Evolutionary conservation across 2,797 vertebrate species (phyloP).

Genomic region (Otus scops): DNA sequence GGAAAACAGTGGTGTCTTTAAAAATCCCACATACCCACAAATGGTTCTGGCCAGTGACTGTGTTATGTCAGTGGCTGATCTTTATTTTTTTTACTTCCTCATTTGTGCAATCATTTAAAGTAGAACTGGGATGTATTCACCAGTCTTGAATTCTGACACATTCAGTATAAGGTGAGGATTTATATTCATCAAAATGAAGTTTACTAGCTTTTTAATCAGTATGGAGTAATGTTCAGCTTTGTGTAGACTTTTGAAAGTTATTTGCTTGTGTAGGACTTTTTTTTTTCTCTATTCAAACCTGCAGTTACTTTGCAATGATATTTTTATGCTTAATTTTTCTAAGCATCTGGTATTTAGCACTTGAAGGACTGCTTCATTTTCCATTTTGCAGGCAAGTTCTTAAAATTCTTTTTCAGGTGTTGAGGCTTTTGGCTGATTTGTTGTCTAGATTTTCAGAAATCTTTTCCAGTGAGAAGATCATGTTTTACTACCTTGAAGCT

Average conservation of each 20-base stretch:
- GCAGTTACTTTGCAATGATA: not conserved
- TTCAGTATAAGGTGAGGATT: not conserved
- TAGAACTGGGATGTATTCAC: not conserved
- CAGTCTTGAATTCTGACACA: not conserved
- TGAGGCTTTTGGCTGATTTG: conserved; percentile 2
- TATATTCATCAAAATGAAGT: not conserved
- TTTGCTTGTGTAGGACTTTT: not conserved
- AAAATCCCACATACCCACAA: not conserved
- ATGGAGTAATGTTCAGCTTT: not conserved
- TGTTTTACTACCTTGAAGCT: not conserved
- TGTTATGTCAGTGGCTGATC: not conserved
- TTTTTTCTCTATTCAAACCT: not conserved
- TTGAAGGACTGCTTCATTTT: not conserved
- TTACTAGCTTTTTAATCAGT: not conserved
- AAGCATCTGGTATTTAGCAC: conserved; percentile 6
- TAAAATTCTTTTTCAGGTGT: conserved; percentile 16
- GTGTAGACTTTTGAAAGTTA: not conserved
- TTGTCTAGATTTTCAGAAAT: conserved; percentile 7
- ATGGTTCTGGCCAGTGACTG: not conserved
- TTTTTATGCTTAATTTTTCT: not conserved
- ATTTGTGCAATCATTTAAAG: not conserved
- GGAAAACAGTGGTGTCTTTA: not conserved
- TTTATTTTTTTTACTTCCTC: not conserved
- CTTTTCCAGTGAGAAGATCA: not conserved
- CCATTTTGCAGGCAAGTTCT: conserved; percentile 2